phyloP scores from a whole-genome alignment of 2,888 invertebrate genomes.

The Netelia fuscicornis region DNA sequence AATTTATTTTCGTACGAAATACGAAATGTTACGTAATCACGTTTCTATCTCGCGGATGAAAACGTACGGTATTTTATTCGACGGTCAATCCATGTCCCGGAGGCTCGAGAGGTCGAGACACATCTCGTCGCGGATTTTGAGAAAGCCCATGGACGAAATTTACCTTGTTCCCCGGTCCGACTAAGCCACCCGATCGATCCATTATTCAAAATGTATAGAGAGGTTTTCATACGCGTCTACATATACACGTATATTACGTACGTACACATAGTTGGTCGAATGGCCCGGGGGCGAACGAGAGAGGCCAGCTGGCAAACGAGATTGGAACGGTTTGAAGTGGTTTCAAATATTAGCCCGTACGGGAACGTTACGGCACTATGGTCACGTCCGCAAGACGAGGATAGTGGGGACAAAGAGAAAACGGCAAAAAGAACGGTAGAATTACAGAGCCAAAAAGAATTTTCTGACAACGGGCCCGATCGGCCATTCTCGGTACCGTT shows the following conservation, averaged over 20 bases:
- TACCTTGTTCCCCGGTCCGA: constrained; percentile 70
- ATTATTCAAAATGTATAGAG: constrained; percentile 75
- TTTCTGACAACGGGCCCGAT: not conserved
- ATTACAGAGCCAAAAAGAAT: constrained; percentile 15
- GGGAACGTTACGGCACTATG: constrained; percentile 63
- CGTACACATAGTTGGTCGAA: not conserved
- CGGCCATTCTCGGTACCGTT: not conserved
- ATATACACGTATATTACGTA: constrained; percentile 4
- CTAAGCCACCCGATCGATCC: constrained; percentile 69
- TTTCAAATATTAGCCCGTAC: constrained; percentile 74
- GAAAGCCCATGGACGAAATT: constrained; percentile 54
- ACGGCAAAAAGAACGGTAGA: constrained; percentile 34
- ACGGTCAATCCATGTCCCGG: not conserved
- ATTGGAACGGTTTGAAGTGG: constrained; percentile 72
- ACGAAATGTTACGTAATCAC: not conserved
- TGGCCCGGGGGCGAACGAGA: constrained; percentile 52
- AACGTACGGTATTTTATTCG: not conserved
- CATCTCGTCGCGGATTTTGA: constrained; percentile 56
- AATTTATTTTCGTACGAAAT: too few species aligned
- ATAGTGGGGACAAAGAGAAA: constrained; percentile 4
- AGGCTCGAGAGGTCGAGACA: constrained; percentile 47
- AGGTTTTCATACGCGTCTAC: constrained; percentile 13
- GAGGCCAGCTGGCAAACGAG: constrained; percentile 74
- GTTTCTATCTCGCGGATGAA: not conserved
- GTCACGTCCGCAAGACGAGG: constrained; percentile 23